Base-by-base conservation (phyloP, 2,888 invertebrate species). In the Liopterus haemorrhoidalis region DNA sequence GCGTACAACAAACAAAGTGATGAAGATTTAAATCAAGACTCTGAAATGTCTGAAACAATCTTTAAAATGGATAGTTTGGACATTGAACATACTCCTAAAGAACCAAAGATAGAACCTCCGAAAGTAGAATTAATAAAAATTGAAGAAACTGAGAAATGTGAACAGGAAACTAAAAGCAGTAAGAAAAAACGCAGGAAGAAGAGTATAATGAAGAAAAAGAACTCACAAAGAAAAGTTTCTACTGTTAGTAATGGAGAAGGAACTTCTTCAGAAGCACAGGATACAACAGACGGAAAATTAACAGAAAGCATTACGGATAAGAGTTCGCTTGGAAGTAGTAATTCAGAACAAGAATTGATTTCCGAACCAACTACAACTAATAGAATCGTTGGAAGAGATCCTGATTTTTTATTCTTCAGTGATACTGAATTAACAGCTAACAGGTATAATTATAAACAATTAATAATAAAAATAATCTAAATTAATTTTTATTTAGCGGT, bases 391-490 rank as follows among this genome's bases (percentile, higher is more conserved):
- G 63, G 60, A 45, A 69, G 72, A 22, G 80, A 81, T 59, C 74
- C 78, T 6, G 85, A 85, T 63, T 80, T 85, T 55, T 86, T 92
- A 64, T 93, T 93, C 72, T 94, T 89, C 70, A 94, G 94, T 63
- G 95, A 95, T 63, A 87, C 89, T 0, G 94, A 95, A 71, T 72
- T 89, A 37, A 84, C 84, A n/a, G 63, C 67, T 5, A 69, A 75
- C 32, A 81, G 79, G 73, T 81, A 62, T 63, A 73, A 28, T 28
- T 14, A 14, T 12, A 15, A 11, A 14, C 18, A 11, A 30, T 11
- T 16, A 8, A 30, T 30, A 5, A 5, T 30, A 30, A 12, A 9
- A 16, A 30, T 30, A 11, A 9, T 14, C 28, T 6, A n/a, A 16
- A 18, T n/a, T 30, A 32, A 32, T 15, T 32, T n/a, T 8, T 36